Base-by-base conservation (phyloP, 2,888 invertebrate genomes). In the Macrosoma leucophasiata region DNA sequence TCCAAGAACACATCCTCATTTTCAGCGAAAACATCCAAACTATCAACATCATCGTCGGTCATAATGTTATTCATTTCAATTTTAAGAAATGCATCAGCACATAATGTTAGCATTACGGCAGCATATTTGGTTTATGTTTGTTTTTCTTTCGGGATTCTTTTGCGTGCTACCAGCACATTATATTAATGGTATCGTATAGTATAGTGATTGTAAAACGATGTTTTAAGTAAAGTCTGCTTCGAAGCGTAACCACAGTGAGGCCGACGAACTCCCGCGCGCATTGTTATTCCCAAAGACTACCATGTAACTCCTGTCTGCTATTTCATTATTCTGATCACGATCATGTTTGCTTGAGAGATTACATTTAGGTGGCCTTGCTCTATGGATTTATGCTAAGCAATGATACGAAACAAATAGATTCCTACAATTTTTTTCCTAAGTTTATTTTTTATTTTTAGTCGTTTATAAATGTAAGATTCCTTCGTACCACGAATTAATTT, bases 211-310 rank as follows among this genome's bases (percentile, higher is more conserved):
- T 17, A 13, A 25, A 29, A 33, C 25, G 33, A 6, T 29, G 25
- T 33, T 32, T 29, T 28, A 40, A 21, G 34, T 28, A 39, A 33
- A 35, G 20, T 12, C 29, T 62, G 74, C 69, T 58, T 60, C 72
- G 74, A 65, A 72, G 46, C 49, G 55, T 74, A 66, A 62, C 53
- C 64, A 67, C 67, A 49, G 43, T 45, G 68, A 48, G 81, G 79
- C 67, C 76, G 69, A 63, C 75, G 82, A 84, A 79, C 82, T 74
- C 59, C 53, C 52, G 39, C 34, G 32, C 57, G 56, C 71, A 79
- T 78, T 75, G 69, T 73, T 76, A 78, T 78, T 77, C 75, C 72
- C 66, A 68, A 74, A 76, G 71, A 68, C 73, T 64, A 69, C 66
- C 49, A 60, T 64, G 63, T 58, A 60, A 60, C 58, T 72, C 62